Evolutionary conservation across 2,113 vertebrate genomes (phyloP).

Genomic region (Amblyornis subalaris): DNA sequence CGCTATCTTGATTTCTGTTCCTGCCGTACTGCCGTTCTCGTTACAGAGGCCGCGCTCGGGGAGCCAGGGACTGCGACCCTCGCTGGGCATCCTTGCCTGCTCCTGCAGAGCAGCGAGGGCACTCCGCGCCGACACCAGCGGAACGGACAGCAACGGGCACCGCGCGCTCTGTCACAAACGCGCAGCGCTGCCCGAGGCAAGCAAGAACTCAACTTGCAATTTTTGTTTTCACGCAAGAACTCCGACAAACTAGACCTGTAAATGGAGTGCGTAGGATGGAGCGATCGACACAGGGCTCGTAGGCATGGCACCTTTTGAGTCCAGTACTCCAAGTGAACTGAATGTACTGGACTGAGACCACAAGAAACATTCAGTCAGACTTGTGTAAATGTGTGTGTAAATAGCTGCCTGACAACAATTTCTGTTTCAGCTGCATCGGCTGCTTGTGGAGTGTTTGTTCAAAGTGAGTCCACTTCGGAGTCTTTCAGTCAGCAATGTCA

Average conservation of each 20-base stretch:
- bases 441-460: rapidly evolving
- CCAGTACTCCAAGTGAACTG: rapidly evolving
- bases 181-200: rapidly evolving
- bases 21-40: rapidly evolving
- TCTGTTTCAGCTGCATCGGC: background rate
- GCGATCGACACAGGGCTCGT: rapidly evolving
- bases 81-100: background rate
- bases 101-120: rapidly evolving
- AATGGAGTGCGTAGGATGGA: rapidly evolving
- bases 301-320: rapidly evolving
- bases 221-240: rapidly evolving
- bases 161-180: rapidly evolving
- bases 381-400: too few relatives aligned
- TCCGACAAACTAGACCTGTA: background rate
- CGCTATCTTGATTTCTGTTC: rapidly evolving
- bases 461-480: rapidly evolving
- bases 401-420: background rate
- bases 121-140: rapidly evolving
- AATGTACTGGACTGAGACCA: rapidly evolving
- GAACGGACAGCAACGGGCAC: rapidly evolving
- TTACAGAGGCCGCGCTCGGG: background rate
- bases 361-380: rapidly evolving
- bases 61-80: background rate
- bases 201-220: rapidly evolving
- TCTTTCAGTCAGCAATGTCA: rapidly evolving